Percentiles rank a stretch among this genome's conserved stretches.
Conservation (phyloP, 1,140 invertebrate genomes). For the Eriocheir sinensis region DNA sequence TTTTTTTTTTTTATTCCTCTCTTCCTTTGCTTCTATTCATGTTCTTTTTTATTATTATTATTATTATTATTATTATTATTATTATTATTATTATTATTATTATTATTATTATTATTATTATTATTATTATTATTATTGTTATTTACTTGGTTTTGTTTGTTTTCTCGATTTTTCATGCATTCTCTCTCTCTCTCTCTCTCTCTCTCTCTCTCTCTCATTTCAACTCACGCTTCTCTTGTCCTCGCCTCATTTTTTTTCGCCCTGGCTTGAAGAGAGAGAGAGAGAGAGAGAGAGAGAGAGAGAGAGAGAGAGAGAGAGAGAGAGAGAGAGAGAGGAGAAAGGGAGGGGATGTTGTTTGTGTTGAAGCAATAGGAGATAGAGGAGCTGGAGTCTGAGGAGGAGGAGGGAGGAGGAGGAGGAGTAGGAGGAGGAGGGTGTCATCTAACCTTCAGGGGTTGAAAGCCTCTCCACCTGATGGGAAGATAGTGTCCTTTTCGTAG, state of each 20-base stretch:
- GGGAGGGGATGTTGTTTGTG: background rate
- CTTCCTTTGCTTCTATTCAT: too few species aligned
- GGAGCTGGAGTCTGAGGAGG: background rate
- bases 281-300: conserved; percentile 37
- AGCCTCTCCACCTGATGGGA: too few species aligned
- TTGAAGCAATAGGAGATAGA: background rate
- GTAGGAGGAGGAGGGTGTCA: background rate
- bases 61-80: too few species aligned
- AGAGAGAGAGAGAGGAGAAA: background rate
- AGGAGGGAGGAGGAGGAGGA: background rate
- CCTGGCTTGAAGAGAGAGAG: background rate
- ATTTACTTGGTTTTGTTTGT: too few species aligned
- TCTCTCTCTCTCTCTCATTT: conserved; percentile 5
- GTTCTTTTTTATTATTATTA: too few species aligned
- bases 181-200: background rate
- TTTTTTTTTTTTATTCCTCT: too few species aligned
- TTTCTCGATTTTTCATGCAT: background rate
- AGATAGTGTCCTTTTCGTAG: background rate
- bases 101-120: too few species aligned
- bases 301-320: conserved; percentile 33
- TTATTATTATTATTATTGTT: too few species aligned
- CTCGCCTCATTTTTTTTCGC: too few species aligned
- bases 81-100: too few species aligned
- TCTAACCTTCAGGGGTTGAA: too few species aligned
- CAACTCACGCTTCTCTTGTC: background rate